These are phyloP conservation scores for Tetramorium simillimum DNA, from an alignment of 1,140 invertebrate genomes.

Conservation along the genomic window DNA sequence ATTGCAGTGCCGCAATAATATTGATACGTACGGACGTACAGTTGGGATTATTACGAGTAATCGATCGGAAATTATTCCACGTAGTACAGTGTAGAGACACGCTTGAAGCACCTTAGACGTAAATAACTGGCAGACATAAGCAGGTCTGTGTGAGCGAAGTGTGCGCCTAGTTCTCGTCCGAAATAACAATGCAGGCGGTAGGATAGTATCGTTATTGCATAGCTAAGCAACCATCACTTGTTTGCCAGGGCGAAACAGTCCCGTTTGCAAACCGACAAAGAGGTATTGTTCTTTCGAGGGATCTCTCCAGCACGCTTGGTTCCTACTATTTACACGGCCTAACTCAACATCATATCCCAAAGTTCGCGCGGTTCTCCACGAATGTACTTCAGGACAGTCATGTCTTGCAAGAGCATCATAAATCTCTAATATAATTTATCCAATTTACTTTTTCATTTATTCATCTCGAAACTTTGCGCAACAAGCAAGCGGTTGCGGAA, in stretches of 20 bases:
- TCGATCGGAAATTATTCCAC: neutral
- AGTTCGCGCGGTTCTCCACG: constrained; percentile 57
- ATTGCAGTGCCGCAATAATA: neutral
- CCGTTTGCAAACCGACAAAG: constrained; percentile 77
- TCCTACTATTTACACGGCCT: constrained; percentile 76
- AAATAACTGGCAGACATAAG: constrained; percentile 51
- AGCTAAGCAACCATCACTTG: constrained; percentile 72
- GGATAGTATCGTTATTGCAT: constrained; percentile 73
- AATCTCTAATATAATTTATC: constrained; percentile 18
- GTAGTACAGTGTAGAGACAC: neutral
- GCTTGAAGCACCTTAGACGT: neutral
- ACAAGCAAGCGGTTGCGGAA: neutral
- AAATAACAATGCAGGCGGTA: constrained; percentile 68
- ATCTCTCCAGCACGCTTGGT: constrained; percentile 71
- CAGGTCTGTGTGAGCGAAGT: constrained; percentile 34
- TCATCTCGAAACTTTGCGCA: neutral
- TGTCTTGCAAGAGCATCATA: neutral
- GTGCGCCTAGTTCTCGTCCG: constrained; percentile 63
- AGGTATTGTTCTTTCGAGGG: constrained; percentile 75
- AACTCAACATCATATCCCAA: constrained; percentile 77
- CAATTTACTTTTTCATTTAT: constrained; percentile 36
- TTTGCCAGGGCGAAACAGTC: constrained; percentile 73
- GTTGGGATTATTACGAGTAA: neutral
- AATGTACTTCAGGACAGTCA: constrained; percentile 45
- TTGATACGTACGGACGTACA: neutral